A percentile compares a stretch with the other conserved stretches of the same genome.
These are phyloP conservation scores for Drosophila rhopaloa DNA, from an alignment of 1,140 invertebrate species.

Conservation along the genomic window DNA sequence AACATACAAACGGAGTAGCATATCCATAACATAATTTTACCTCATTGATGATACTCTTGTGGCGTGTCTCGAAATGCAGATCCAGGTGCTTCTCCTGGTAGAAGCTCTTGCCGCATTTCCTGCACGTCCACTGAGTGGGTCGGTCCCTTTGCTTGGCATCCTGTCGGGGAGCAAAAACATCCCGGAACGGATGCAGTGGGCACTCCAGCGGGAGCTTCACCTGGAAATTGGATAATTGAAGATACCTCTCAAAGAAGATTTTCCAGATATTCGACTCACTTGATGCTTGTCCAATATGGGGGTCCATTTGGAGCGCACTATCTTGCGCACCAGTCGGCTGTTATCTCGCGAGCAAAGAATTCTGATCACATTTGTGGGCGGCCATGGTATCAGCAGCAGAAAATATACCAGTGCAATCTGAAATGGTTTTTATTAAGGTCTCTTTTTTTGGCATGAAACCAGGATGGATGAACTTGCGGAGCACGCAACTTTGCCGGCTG, in stretches of 20 bases:
- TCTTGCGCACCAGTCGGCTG: slow-evolving; percentile 93
- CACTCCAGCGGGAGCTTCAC: slow-evolving; percentile 93
- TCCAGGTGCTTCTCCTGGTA: slow-evolving; percentile 94
- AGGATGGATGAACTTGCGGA: slow-evolving; percentile 11
- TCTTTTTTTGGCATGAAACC: slow-evolving; percentile 11
- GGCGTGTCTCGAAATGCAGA: slow-evolving; percentile 95
- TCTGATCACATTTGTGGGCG: slow-evolving; percentile 93
- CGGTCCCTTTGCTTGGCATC: slow-evolving; percentile 92
- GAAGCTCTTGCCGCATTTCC: slow-evolving; percentile 96
- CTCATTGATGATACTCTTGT: slow-evolving; percentile 93
- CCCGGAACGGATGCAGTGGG: slow-evolving; percentile 93
- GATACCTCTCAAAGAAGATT: neutral
- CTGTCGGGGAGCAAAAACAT: slow-evolving; percentile 94
- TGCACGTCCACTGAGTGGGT: slow-evolving; percentile 95
- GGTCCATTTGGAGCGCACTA: slow-evolving; percentile 95
- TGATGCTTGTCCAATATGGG: slow-evolving; percentile 94
- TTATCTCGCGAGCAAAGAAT: slow-evolving; percentile 95
- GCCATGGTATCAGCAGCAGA: slow-evolving; percentile 91
- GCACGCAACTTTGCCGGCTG: slow-evolving; percentile 59
- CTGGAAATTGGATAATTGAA: slow-evolving; percentile 33
- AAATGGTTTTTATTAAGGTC: slow-evolving; percentile 14
- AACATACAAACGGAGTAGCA: too few species aligned
- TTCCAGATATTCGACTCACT: slow-evolving; percentile 80
- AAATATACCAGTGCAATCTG: slow-evolving; percentile 73
- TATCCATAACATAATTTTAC: slow-evolving; percentile 84